A percentile compares a stretch with the other conserved stretches of the same genome.
phyloP scores from a whole-genome alignment of 2,113 vertebrate genomes.

The Xiphorhynchus elegans region DNA sequence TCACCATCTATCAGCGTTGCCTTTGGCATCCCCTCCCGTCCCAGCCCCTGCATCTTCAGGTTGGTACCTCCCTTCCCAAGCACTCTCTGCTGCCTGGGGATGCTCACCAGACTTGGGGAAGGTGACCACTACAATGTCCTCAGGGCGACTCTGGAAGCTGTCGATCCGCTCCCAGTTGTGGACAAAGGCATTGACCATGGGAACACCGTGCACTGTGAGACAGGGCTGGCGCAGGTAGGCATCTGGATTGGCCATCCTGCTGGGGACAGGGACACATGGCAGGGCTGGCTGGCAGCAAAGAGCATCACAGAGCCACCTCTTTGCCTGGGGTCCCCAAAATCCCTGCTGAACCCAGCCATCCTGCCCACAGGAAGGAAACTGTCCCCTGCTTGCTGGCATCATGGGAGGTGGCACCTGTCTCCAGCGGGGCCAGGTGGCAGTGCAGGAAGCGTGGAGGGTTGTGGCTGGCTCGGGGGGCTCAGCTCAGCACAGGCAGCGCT shows the following conservation, averaged over 20 bases:
- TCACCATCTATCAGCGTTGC: accelerated
- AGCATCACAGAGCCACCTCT: accelerated
- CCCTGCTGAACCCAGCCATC: background rate
- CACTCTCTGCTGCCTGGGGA: background rate
- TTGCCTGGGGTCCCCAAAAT: background rate
- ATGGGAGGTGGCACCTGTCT: background rate
- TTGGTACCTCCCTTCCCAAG: background rate
- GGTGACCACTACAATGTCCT: slow-evolving; percentile 72
- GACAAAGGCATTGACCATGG: slow-evolving; percentile 51
- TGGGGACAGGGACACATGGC: accelerated
- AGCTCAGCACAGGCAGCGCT: accelerated
- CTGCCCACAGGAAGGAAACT: background rate
- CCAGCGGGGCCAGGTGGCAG: accelerated
- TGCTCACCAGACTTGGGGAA: slow-evolving; percentile 79
- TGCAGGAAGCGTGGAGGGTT: background rate
- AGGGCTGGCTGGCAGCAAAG: accelerated
- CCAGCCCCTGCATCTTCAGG: background rate
- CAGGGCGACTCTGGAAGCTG: slow-evolving; percentile 51
- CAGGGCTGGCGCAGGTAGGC: slow-evolving; percentile 43
- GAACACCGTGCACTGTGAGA: background rate
- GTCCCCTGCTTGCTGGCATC: background rate
- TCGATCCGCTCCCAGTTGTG: slow-evolving; percentile 58
- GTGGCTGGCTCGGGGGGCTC: background rate
- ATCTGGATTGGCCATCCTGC: background rate
- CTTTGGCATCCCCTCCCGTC: accelerated